Percentiles rank a stretch among this genome's conserved stretches.
Conservation (phyloP, 2,888 invertebrate genomes). For the Alloscopus bannaensis region DNA sequence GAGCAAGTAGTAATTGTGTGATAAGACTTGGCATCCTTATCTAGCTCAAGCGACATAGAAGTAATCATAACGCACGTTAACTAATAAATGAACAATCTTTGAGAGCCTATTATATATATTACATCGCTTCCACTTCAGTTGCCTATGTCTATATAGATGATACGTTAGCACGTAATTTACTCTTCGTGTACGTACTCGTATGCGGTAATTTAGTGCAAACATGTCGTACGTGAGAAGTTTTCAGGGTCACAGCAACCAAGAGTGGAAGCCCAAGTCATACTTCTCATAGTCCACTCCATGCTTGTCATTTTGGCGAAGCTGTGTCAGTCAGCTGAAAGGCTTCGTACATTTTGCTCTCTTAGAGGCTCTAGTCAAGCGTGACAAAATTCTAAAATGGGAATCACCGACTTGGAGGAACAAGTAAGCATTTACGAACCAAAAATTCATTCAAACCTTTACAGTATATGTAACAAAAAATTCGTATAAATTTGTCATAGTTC, state of each 20-base stretch:
- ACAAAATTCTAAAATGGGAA: slow-evolving; percentile 61
- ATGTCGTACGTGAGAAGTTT: slow-evolving; percentile 20
- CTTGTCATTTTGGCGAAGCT: not conserved
- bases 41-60: too few relatives aligned
- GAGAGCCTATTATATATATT: too few relatives aligned
- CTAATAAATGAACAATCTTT: too few relatives aligned
- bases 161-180: too few relatives aligned
- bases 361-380: not conserved
- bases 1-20: too few relatives aligned
- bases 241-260: slow-evolving; percentile 19
- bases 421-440: slow-evolving; percentile 39
- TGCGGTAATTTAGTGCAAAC: too few relatives aligned
- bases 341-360: not conserved
- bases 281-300: slow-evolving; percentile 1
- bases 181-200: too few relatives aligned
- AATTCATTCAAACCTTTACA: not conserved
- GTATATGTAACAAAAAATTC: not conserved
- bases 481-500: slow-evolving; percentile 58
- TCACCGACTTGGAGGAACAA: slow-evolving; percentile 70
- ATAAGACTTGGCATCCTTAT: too few relatives aligned
- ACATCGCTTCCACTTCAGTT: too few relatives aligned
- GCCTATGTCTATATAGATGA: too few relatives aligned
- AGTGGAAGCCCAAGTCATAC: not conserved
- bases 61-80: too few relatives aligned
- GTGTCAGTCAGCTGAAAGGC: not conserved